Evolutionary conservation across 2,888 invertebrate genomes (phyloP).

Genomic region (Tetragonisca angustula): DNA sequence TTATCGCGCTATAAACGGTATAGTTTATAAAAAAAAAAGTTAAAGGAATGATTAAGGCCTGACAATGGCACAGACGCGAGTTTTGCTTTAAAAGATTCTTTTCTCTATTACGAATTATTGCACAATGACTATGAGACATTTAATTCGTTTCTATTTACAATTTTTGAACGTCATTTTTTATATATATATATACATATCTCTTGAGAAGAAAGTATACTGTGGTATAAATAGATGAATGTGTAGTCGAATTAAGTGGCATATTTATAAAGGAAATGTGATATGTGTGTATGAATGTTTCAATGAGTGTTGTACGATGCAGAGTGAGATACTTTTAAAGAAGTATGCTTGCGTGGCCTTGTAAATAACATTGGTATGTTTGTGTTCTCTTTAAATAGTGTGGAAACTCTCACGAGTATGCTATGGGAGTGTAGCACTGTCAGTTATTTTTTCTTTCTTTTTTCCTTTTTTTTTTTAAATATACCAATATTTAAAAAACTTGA

Average conservation of each 20-base stretch:
- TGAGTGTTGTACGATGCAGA: slow-evolving; percentile 63
- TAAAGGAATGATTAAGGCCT: slow-evolving; percentile 40
- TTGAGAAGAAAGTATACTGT: slow-evolving; percentile 64
- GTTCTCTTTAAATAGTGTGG: slow-evolving; percentile 49
- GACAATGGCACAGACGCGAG: slow-evolving; percentile 41
- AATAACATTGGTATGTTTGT: slow-evolving; percentile 69
- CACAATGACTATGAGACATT: slow-evolving; percentile 51
- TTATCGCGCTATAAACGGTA: slow-evolving; percentile 21
- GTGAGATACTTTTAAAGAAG: slow-evolving; percentile 39
- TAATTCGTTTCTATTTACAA: slow-evolving; percentile 51
- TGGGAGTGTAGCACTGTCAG: slow-evolving; percentile 48
- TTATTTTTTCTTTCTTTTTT: not conserved
- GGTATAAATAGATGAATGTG: slow-evolving; percentile 80
- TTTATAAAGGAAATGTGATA: slow-evolving; percentile 65
- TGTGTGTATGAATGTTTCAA: slow-evolving; percentile 62
- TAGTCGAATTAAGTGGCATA: slow-evolving; percentile 60
- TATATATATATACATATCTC: slow-evolving; percentile 16
- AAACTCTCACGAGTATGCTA: slow-evolving; percentile 43
- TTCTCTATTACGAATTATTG: slow-evolving; percentile 52
- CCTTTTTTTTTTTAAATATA: too few relatives aligned
- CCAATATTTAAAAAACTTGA: slow-evolving; percentile 34
- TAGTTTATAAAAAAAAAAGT: slow-evolving; percentile 23
- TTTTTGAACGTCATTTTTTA: slow-evolving; percentile 51
- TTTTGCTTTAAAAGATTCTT: slow-evolving; percentile 47
- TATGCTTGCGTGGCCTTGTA: slow-evolving; percentile 67